phyloP scores from a whole-genome alignment of 1,140 invertebrate genomes.

The Rhagoletis zephyria region DNA sequence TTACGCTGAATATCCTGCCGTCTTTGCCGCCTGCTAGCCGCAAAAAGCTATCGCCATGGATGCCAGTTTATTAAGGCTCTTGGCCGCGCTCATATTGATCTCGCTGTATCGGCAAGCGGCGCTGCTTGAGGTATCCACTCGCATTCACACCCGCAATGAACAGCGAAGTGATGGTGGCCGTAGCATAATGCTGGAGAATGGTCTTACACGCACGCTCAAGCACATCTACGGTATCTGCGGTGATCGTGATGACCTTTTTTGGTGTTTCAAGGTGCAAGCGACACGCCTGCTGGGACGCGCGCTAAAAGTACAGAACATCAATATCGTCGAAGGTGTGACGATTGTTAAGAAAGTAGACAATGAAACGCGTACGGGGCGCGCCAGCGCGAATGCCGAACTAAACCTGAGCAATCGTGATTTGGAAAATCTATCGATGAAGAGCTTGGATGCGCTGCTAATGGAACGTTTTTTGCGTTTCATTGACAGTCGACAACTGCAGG shows the following conservation, averaged over 20 bases:
- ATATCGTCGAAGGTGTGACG: slow-evolving; percentile 77
- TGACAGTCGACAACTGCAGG: slow-evolving; percentile 77
- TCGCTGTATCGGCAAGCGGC: slow-evolving; percentile 55
- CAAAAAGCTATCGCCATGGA: neutral
- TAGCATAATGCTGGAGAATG: slow-evolving; percentile 61
- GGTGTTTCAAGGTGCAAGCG: slow-evolving; percentile 81
- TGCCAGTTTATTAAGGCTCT: slow-evolving; percentile 2
- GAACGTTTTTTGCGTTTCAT: slow-evolving; percentile 77
- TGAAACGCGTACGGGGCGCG: slow-evolving; percentile 71
- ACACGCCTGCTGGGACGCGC: slow-evolving; percentile 79
- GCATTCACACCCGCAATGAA: slow-evolving; percentile 18
- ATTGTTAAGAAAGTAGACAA: slow-evolving; percentile 73
- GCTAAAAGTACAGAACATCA: slow-evolving; percentile 77
- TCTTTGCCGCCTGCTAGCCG: neutral
- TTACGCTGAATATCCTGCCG: neutral
- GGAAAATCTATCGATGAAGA: slow-evolving; percentile 72
- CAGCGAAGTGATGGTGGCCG: neutral
- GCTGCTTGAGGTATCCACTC: slow-evolving; percentile 56
- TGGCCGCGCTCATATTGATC: slow-evolving; percentile 34
- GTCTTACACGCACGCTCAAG: slow-evolving; percentile 70
- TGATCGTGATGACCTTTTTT: slow-evolving; percentile 77
- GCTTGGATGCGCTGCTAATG: slow-evolving; percentile 76
- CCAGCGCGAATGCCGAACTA: slow-evolving; percentile 72
- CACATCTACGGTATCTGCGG: slow-evolving; percentile 78
- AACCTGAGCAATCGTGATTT: slow-evolving; percentile 76